These are phyloP conservation scores for Nasonia giraulti DNA, from an alignment of 1,140 invertebrate genomes.

Conservation along the genomic window DNA sequence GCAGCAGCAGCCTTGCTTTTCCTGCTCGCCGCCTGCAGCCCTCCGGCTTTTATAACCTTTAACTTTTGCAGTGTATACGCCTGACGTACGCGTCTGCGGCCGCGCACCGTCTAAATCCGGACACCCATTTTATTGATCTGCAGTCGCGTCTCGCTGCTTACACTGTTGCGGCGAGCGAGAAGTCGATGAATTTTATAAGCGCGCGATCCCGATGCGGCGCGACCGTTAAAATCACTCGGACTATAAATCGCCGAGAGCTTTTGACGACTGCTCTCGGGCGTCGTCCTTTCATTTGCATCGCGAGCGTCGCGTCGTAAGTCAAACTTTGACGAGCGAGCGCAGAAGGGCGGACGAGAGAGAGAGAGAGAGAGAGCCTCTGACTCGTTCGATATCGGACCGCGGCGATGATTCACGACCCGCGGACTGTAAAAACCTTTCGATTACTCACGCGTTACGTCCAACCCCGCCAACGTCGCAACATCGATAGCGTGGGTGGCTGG, in stretches of 20 bases:
- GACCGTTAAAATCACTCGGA: background rate
- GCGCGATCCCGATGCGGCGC: no score
- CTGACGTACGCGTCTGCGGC: no score
- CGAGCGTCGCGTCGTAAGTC: slow-evolving; percentile 17
- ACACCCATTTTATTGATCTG: background rate
- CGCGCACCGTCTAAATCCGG: background rate
- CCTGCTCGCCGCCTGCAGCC: background rate
- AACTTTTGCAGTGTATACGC: background rate
- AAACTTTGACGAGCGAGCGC: slow-evolving; percentile 29
- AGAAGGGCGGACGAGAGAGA: slow-evolving; percentile 3
- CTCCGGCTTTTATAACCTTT: background rate
- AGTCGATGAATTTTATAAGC: no score
- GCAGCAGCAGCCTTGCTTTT: background rate
- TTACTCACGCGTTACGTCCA: background rate
- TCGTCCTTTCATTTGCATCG: slow-evolving; percentile 2
- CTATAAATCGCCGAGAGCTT: background rate
- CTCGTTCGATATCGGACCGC: slow-evolving; percentile 24
- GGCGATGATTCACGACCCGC: slow-evolving; percentile 35
- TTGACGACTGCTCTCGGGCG: background rate
- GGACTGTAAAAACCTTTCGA: background rate
- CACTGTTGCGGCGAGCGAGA: background rate
- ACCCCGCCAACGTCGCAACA: background rate
- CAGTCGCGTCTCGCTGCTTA: background rate
- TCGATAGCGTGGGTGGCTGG: background rate
- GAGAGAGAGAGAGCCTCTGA: background rate